Conservation (phyloP, 92 coral and sea anemone genomes). For the Porites cylindrica region DNA sequence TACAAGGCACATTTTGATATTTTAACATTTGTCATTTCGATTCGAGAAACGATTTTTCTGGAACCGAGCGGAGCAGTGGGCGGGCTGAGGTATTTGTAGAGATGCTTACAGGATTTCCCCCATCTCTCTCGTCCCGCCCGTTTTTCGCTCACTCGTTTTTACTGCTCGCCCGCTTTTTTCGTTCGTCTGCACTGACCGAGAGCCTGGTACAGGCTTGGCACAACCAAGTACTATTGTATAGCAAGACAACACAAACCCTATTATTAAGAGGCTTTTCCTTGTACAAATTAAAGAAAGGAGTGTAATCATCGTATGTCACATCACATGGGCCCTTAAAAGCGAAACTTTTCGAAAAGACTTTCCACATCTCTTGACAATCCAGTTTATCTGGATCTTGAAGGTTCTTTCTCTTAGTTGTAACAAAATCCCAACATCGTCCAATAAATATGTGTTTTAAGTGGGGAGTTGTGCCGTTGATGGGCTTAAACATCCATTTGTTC, state of each 20-base stretch:
- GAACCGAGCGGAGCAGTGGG: too few relatives aligned
- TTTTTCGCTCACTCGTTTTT: background rate
- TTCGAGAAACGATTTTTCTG: too few relatives aligned
- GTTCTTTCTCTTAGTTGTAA: constrained; percentile 46
- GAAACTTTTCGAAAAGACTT: constrained; percentile 75
- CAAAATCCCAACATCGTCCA: constrained; percentile 96
- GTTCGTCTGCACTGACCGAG: too few relatives aligned
- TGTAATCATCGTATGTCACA: constrained; percentile 73
- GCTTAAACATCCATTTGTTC: constrained; percentile 86
- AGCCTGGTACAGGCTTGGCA: too few relatives aligned
- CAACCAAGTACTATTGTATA: background rate
- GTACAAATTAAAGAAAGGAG: constrained; percentile 83
- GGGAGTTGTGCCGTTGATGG: constrained; percentile 76
- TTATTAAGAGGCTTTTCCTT: constrained; percentile 73
- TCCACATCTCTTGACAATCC: constrained; percentile 82
- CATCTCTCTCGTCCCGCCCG: background rate
- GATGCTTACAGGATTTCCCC: background rate
- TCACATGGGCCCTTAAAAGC: constrained; percentile 88
- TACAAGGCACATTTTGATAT: too few relatives aligned
- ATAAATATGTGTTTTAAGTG: constrained; percentile 86
- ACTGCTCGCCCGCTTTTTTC: too few relatives aligned
- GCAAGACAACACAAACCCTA: constrained; percentile 62
- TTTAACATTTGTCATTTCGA: too few relatives aligned
- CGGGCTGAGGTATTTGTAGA: too few relatives aligned
- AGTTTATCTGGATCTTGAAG: constrained; percentile 50